Conservation (phyloP, 2,113 vertebrate genomes). For the Acanthisitta chloris region DNA sequence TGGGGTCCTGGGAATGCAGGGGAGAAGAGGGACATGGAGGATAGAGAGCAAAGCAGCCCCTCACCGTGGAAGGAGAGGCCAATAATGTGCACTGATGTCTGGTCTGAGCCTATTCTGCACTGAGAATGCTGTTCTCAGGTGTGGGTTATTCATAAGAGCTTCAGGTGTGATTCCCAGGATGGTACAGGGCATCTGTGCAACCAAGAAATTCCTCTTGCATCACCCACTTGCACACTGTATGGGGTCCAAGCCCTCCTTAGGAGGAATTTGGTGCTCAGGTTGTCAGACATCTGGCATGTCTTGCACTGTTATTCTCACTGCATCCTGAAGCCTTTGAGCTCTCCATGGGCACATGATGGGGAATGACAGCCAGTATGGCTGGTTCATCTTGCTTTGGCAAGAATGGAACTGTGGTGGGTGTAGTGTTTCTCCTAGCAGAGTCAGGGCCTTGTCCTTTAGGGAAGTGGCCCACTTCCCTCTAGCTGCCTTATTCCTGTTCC, state of each 20-base stretch:
- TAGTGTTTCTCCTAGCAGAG: background rate
- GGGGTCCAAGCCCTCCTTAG: background rate
- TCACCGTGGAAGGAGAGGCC: background rate
- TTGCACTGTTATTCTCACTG: accelerated
- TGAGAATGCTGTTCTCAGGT: background rate
- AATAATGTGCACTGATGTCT: background rate
- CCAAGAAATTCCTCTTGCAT: background rate
- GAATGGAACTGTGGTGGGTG: background rate
- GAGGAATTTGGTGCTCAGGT: background rate
- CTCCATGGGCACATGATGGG: accelerated
- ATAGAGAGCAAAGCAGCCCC: background rate
- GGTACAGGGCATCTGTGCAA: background rate
- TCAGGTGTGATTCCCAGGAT: background rate
- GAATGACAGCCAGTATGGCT: background rate
- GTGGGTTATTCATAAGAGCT: background rate
- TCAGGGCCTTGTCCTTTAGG: background rate
- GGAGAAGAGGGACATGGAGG: background rate
- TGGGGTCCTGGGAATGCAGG: accelerated
- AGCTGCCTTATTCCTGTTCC: background rate
- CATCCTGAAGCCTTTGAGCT: background rate
- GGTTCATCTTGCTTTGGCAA: background rate
- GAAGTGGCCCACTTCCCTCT: background rate
- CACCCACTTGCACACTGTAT: accelerated
- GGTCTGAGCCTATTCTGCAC: background rate
- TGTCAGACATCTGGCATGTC: background rate